phyloP scores from a whole-genome alignment of 2,797 vertebrate species.

The Nothura maculosa region DNA sequence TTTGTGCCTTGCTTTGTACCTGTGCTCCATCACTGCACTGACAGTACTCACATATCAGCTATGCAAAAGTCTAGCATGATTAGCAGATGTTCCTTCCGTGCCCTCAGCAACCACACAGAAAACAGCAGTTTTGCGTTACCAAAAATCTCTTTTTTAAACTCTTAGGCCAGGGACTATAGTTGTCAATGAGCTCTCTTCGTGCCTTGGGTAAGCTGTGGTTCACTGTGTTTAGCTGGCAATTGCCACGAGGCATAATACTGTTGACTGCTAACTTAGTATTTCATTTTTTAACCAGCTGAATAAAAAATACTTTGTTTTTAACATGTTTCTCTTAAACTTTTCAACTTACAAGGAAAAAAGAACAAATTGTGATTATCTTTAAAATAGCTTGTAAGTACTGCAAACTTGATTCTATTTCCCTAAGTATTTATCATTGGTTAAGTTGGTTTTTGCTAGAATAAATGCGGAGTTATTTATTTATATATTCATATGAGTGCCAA shows the following conservation, averaged over 20 bases:
- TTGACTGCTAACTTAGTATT: not conserved
- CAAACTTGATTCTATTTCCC: not conserved
- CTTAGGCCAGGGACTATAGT: not conserved
- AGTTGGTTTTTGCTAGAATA: not conserved
- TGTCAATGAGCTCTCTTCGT: not conserved
- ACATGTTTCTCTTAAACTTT: not conserved
- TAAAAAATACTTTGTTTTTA: not conserved
- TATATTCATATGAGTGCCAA: constrained; percentile 18
- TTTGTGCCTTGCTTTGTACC: not conserved
- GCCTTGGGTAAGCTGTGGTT: not conserved
- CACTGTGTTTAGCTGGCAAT: not conserved
- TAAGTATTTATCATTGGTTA: constrained; percentile 18
- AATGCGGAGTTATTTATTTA: constrained; percentile 11
- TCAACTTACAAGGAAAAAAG: not conserved
- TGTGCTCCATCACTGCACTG: not conserved
- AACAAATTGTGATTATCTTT: not conserved
- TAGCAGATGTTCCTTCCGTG: constrained; percentile 57
- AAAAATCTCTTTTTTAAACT: not conserved
- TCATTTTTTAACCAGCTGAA: not conserved
- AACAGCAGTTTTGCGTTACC: constrained; percentile 15
- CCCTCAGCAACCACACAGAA: constrained; percentile 44
- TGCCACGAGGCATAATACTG: not conserved
- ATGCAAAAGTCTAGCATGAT: not conserved
- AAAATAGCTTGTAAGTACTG: not conserved
- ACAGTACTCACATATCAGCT: not conserved